Base-by-base conservation (phyloP, 2,888 invertebrate genomes). In the Drosophila stalkeri region DNA sequence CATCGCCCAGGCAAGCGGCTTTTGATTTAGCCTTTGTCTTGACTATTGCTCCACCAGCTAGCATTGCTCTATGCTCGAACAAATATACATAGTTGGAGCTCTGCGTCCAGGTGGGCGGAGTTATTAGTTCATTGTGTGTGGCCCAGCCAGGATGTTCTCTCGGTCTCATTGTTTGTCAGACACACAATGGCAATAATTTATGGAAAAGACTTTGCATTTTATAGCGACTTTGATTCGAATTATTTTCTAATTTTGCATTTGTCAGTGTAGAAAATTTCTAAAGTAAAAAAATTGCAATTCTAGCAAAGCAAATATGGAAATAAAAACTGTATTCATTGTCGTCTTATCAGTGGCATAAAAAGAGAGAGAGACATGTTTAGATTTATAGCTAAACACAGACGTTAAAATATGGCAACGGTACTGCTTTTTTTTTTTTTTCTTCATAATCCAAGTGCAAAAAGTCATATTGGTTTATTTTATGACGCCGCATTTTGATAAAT, bases 391-490 rank as follows among this genome's bases (percentile, higher is more conserved):
- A 41, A 43, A 1, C 11, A 12, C 31, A 51, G 16, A 2, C 11
- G 57, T 51, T 69, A 35, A 51, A 31, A 49, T 49, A n/a, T 49
- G 31, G 7, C 23, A 23, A 27, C 16, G 46, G 49, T 2, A n/a
- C 20, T 20, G 35, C 20, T 20, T 4, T 27, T 27, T 1, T n/a
- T n/a, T n/a, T n/a, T n/a, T n/a, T n/a, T n/a, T 12, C 33, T 20
- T 20, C 55, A 16, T 18, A 51, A 33, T 12, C 27, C 54, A 47
- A 33, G 33, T 43, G 46, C 23, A 55, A 20, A 73, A 61, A 67
- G 72, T 67, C 44, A 81, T 89, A 75, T 77, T 60, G 52, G 33
- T 56, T 43, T 41, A 18, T 89, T 86, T 89, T 72, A 75, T 85
- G 75, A 62, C 46, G 47, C 51, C 55, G 66, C 68, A 72, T 80